Evolutionary conservation across 2,113 vertebrate genomes (phyloP), one percentile per base, ranked within the genome.

Genomic region (Embiotoca jacksoni): DNA sequence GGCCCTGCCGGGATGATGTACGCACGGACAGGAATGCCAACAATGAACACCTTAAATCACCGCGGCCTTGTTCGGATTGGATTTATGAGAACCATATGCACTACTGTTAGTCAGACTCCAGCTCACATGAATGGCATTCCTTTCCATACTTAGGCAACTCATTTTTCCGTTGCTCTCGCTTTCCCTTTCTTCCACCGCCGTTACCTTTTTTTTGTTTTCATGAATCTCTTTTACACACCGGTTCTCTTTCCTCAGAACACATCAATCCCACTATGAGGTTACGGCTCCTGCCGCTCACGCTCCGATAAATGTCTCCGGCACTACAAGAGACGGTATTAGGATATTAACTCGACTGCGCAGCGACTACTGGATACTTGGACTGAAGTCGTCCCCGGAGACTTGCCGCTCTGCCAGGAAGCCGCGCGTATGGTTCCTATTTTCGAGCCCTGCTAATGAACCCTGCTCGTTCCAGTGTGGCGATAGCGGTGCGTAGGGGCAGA

Each of bases 31-130:
- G 89, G 87, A 90, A 92, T 89, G 80, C 82, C 86, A 89, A 62
- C 71, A 78, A 89, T 90, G 90, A 90, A 62, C 85, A 88, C 88
- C 84, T 91, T 90, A 90, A 92, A 84, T 92, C 88, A 90, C 86
- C 47, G 30, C 47, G 3, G 72, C 53, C 78, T 58, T 69, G 88
- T 83, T 89, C 83, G 31, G 65, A 68, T 83, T 37, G 59, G 41
- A 49, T 46, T 92, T 80, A 91, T 90, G 76, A 91, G 84, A 88
- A 93, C 74, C 91, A 92, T 74, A 84, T 89, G 88, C 87, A 83
- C 64, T 80, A 78, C 70, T 35, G 87, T 75, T 80, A 78, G 73
- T 89, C 86, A 75, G 83, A 60, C 82, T 67, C 66, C 57, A 3
- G 61, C 81, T 76, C 75, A 75, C 49, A 86, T 92, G 87, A 93